Percentiles rank a stretch among this genome's conserved stretches.
Conservation (phyloP, 1,140 invertebrate species). For the Ptiloglossa arizonensis region DNA sequence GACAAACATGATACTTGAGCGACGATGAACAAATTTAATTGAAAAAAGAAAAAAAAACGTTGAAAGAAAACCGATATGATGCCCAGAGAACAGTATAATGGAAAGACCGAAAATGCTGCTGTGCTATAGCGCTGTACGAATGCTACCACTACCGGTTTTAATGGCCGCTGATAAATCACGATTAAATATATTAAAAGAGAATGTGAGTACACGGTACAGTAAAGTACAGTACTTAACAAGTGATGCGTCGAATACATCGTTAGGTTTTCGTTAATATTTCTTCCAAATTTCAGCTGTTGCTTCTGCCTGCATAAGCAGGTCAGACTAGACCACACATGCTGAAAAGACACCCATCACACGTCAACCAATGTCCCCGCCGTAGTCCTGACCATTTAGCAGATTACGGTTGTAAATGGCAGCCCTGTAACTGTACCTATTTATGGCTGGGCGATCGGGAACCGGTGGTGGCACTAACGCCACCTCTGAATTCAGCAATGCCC, state of each 20-base stretch:
- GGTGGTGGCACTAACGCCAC: constrained; percentile 78
- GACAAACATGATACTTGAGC: background rate
- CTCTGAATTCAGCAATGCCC: constrained; percentile 73
- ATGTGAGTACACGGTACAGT: constrained; percentile 49
- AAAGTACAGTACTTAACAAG: constrained; percentile 52
- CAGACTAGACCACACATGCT: constrained; percentile 87
- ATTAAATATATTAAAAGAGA: constrained; percentile 57
- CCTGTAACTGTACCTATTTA: constrained; percentile 93
- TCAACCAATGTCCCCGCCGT: constrained; percentile 88
- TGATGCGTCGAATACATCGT: constrained; percentile 55
- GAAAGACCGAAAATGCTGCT: constrained; percentile 32
- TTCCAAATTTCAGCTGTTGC: constrained; percentile 56
- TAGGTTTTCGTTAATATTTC: constrained; percentile 62
- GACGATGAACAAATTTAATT: background rate
- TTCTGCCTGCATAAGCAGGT: constrained; percentile 63
- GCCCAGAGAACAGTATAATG: background rate
- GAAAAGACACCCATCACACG: constrained; percentile 89
- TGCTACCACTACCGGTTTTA: constrained; percentile 38
- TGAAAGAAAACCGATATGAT: background rate
- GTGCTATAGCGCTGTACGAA: constrained; percentile 32
- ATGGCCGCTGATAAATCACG: constrained; percentile 41
- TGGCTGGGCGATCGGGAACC: constrained; percentile 81
- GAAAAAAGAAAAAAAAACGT: background rate
- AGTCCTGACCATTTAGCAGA: constrained; percentile 82
- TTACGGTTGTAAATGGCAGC: constrained; percentile 87